Percentiles rank a stretch among this genome's conserved stretches.
These are phyloP conservation scores for Melitaea athalia DNA, from an alignment of 2,888 invertebrate genomes.

Conservation along the genomic window DNA sequence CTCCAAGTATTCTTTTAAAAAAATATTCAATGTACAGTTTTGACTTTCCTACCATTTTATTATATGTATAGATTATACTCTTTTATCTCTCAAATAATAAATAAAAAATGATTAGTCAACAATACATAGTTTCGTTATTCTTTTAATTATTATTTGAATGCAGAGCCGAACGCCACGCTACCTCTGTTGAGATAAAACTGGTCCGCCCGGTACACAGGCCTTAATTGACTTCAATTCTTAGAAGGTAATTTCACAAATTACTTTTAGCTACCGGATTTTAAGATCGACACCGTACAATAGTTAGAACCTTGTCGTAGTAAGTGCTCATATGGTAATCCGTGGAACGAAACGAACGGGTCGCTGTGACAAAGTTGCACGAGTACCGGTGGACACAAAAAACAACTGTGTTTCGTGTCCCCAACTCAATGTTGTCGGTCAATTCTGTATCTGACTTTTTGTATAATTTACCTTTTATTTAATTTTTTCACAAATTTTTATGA, in stretches of 20 bases:
- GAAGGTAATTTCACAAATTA: slow-evolving; percentile 83
- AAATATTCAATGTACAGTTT: no score
- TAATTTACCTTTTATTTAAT: slow-evolving; percentile 20
- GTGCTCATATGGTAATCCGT: slow-evolving; percentile 5
- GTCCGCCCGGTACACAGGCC: slow-evolving; percentile 45
- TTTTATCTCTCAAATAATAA: neutral
- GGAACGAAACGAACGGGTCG: slow-evolving; percentile 33
- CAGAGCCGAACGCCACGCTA: slow-evolving; percentile 39
- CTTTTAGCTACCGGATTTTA: slow-evolving; percentile 78
- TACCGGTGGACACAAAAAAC: slow-evolving; percentile 62
- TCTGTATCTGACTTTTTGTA: slow-evolving; percentile 50
- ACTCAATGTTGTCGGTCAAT: slow-evolving; percentile 57
- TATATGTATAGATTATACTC: no score
- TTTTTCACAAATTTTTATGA: neutral
- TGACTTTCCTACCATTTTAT: no score
- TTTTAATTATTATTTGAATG: slow-evolving; percentile 44
- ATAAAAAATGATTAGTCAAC: slow-evolving; percentile 21
- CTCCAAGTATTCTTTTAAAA: no score
- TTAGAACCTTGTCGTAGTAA: slow-evolving; percentile 58
- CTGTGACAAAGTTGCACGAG: slow-evolving; percentile 57
- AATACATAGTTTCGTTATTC: slow-evolving; percentile 28
- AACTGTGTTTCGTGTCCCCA: slow-evolving; percentile 47
- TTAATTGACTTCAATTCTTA: slow-evolving; percentile 80
- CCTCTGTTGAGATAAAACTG: slow-evolving; percentile 38
- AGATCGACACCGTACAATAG: slow-evolving; percentile 63